Evolutionary conservation across 2,113 vertebrate genomes (phyloP).

Genomic region (Bolborhynchus lineola): DNA sequence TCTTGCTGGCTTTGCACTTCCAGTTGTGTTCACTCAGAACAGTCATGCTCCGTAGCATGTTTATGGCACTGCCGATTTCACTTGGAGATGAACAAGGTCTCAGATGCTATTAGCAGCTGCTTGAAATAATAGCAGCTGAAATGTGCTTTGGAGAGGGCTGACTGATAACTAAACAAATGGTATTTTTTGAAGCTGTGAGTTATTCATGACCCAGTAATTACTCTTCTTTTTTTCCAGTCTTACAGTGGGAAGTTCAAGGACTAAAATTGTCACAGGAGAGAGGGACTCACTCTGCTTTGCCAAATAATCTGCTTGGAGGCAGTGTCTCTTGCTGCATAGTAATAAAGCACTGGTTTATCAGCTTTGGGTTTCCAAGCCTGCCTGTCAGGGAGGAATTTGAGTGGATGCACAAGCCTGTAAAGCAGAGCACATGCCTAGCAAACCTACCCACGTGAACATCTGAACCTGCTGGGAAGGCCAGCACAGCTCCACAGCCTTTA

Average conservation of each 20-base stretch:
- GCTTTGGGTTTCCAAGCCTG: not conserved
- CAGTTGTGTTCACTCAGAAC: not conserved
- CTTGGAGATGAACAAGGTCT: slow-evolving; percentile 14
- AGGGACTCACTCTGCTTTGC: slow-evolving; percentile 6
- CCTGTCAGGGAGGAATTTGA: not conserved
- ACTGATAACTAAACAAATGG: not conserved
- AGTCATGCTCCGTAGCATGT: not conserved
- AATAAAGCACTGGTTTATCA: not conserved
- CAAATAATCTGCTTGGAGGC: not conserved
- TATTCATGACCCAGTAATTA: not conserved
- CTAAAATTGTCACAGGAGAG: slow-evolving; percentile 2
- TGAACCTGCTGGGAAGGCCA: not conserved
- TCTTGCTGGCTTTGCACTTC: slow-evolving; percentile 30
- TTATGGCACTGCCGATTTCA: slow-evolving; percentile 23
- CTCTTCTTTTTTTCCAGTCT: not conserved
- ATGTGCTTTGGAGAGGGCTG: not conserved
- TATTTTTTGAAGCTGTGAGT: not conserved
- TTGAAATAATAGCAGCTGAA: slow-evolving; percentile 10
- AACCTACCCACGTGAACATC: not conserved
- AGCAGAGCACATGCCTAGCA: not conserved
- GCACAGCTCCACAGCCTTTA: not conserved
- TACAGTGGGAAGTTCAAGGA: not conserved
- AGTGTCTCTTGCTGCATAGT: not conserved
- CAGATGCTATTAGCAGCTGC: slow-evolving; percentile 31
- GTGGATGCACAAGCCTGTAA: not conserved